Evolutionary conservation across 2,113 vertebrate genomes (phyloP).

Genomic region (Agapornis roseicollis): DNA sequence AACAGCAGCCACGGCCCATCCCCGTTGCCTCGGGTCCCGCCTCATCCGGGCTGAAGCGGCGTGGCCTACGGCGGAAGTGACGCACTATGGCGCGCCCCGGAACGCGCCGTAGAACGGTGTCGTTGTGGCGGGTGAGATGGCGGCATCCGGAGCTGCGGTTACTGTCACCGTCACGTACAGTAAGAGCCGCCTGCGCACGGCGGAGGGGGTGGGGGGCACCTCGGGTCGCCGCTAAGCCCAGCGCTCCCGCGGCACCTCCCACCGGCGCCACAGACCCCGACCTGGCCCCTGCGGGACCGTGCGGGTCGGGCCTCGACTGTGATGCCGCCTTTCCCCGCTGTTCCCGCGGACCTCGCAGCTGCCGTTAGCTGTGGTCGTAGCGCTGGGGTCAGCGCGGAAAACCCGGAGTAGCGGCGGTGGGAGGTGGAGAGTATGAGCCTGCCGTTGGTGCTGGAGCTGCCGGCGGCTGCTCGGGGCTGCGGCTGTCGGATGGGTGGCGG

Average conservation of each 20-base stretch:
- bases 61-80: neutral
- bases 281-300: neutral
- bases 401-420: neutral
- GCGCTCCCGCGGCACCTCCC: neutral
- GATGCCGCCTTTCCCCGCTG: no score
- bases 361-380: neutral
- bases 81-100: neutral
- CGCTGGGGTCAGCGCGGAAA: neutral
- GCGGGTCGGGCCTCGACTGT: neutral
- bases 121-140: constrained; percentile 1
- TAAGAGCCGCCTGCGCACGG: neutral
- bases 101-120: neutral
- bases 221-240: neutral
- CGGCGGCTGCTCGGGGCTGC: neutral
- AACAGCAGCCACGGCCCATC: no score
- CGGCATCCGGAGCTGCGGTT: constrained; percentile 4
- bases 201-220: neutral
- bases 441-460: neutral
- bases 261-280: no score
- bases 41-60: neutral
- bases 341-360: neutral
- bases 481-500: neutral
- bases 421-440: fast-evolving
- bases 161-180: constrained; percentile 55
- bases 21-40: fast-evolving